A percentile compares a stretch with the other conserved stretches of the same genome.
Evolutionary conservation across 2,888 invertebrate genomes (phyloP).

Genomic region (Ichneumoninae sp.): DNA sequence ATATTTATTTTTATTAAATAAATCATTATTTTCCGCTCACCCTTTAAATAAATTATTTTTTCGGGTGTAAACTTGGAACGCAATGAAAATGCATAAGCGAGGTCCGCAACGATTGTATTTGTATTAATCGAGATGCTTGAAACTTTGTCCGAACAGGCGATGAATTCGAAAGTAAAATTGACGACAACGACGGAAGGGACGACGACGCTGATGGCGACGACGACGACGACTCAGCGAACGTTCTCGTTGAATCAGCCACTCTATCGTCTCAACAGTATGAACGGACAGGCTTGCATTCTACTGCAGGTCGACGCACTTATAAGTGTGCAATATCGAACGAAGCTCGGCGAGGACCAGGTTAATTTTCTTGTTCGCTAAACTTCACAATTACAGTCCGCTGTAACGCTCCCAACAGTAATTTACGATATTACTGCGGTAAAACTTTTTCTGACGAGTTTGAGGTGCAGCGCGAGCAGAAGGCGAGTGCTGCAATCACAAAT

Average conservation of each 20-base stretch:
- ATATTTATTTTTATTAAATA: too few species aligned
- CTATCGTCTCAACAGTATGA: slow-evolving; percentile 89
- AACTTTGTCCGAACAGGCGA: slow-evolving; percentile 65
- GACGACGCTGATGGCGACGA: slow-evolving; percentile 79
- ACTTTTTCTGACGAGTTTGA: too few species aligned
- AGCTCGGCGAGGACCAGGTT: slow-evolving; percentile 87
- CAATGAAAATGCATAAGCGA: too few species aligned
- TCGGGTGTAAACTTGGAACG: too few species aligned
- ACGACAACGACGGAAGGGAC: slow-evolving; percentile 83
- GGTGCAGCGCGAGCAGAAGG: too few species aligned
- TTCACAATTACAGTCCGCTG: slow-evolving; percentile 1
- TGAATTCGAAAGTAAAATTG: slow-evolving; percentile 75
- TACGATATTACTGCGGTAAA: not conserved
- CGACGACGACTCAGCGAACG: slow-evolving; percentile 84
- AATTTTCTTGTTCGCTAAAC: slow-evolving; percentile 45
- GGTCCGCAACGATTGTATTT: not conserved
- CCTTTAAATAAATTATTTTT: too few species aligned
- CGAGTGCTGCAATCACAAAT: too few species aligned
- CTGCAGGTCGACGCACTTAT: slow-evolving; percentile 92
- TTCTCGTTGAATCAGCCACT: slow-evolving; percentile 82
- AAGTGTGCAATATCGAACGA: slow-evolving; percentile 89
- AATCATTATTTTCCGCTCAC: too few species aligned
- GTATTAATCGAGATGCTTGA: not conserved
- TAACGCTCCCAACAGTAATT: not conserved
- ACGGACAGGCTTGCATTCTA: slow-evolving; percentile 92